Conservation (phyloP, 2,888 invertebrate genomes). For the Stratiomys singularior region DNA sequence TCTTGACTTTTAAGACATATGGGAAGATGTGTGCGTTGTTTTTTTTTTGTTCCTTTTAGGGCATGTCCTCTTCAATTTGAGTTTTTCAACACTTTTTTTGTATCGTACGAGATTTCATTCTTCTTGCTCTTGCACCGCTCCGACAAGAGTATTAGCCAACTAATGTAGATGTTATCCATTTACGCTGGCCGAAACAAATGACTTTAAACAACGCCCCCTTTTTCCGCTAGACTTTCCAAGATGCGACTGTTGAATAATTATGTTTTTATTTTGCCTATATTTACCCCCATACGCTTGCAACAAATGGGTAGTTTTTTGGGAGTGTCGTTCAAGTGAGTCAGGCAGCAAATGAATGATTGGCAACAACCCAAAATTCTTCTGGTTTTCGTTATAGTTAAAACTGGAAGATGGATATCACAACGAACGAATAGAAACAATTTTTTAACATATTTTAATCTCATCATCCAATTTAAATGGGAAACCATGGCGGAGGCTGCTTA, state of each 20-base stretch:
- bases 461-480: conserved; percentile 33
- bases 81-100: conserved; percentile 16
- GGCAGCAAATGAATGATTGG: conserved; percentile 29
- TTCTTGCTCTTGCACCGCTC: neutral
- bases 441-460: conserved; percentile 5
- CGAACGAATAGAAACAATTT: conserved; percentile 11
- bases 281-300: neutral
- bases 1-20: conserved; percentile 42
- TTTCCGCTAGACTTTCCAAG: conserved; percentile 24
- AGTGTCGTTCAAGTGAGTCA: conserved; percentile 5
- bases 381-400: neutral
- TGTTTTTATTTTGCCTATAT: conserved; percentile 16
- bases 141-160: neutral
- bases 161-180: conserved; percentile 39
- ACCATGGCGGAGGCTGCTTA: neutral
- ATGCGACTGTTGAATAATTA: neutral
- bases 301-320: conserved; percentile 15
- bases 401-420: neutral
- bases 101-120: neutral
- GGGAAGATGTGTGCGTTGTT: neutral
- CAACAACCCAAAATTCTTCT: conserved; percentile 27
- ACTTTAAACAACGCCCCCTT: conserved; percentile 37
- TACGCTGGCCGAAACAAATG: conserved; percentile 21
- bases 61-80: conserved; percentile 20
- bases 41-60: neutral